Evolutionary conservation across 2,113 vertebrate species (phyloP).

Genomic region (Cebidichthys violaceus): DNA sequence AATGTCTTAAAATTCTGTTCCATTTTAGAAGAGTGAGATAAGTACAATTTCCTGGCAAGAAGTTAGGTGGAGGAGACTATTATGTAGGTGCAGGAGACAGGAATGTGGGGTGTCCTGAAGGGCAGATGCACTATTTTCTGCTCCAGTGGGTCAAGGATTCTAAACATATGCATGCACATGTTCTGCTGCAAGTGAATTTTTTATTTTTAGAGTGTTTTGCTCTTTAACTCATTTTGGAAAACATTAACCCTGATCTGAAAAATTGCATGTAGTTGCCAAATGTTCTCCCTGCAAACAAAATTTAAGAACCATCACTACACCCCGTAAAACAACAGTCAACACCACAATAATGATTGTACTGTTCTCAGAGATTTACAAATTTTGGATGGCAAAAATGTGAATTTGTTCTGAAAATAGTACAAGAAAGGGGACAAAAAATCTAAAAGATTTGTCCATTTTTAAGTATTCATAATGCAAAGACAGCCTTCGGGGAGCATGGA

Average conservation of each 20-base stretch:
- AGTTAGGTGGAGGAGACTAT: background rate
- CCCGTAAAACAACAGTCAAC: too few species aligned
- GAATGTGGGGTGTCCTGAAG: background rate
- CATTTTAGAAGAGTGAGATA: background rate
- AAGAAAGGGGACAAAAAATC: background rate
- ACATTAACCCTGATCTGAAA: background rate
- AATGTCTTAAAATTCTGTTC: slow-evolving; percentile 23
- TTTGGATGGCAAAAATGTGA: too few species aligned
- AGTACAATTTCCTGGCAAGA: slow-evolving; percentile 17
- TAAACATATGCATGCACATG: background rate
- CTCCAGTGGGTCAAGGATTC: slow-evolving; percentile 12
- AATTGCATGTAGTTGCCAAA: background rate
- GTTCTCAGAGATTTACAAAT: background rate
- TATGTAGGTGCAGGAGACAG: background rate
- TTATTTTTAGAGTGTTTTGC: background rate
- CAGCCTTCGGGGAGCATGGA: background rate
- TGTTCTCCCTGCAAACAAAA: background rate
- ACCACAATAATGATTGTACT: too few species aligned
- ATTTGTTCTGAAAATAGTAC: background rate
- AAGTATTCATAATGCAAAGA: background rate
- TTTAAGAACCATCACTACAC: background rate
- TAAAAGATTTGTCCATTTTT: too few species aligned
- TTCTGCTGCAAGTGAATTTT: slow-evolving; percentile 1
- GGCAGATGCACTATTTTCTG: slow-evolving; percentile 6
- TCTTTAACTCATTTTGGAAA: background rate